Evolutionary conservation across 1,140 invertebrate genomes (phyloP).

Genomic region (Eupeodes corollae): DNA sequence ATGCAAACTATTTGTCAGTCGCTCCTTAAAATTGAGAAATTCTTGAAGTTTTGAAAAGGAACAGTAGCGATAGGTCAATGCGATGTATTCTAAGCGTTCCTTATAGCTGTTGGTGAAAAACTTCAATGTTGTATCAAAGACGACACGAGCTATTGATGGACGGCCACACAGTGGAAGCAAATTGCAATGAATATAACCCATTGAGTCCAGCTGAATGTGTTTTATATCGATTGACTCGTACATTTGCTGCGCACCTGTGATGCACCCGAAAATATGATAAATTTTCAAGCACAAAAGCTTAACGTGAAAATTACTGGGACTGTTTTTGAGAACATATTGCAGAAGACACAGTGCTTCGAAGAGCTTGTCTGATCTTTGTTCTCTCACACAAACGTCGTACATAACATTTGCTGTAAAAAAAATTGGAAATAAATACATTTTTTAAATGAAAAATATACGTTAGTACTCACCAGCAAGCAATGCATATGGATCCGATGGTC

Average conservation of each 20-base stretch:
- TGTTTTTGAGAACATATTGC: slow-evolving; percentile 55
- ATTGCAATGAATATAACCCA: slow-evolving; percentile 72
- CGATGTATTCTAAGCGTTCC: slow-evolving; percentile 83
- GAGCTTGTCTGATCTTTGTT: slow-evolving; percentile 47
- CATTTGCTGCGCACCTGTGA: slow-evolving; percentile 52
- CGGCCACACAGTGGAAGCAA: slow-evolving; percentile 58
- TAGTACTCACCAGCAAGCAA: slow-evolving; percentile 52
- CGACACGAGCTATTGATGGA: slow-evolving; percentile 48
- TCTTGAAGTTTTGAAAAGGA: slow-evolving; percentile 87
- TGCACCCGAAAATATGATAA: slow-evolving; percentile 61
- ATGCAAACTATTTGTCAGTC: slow-evolving; percentile 73
- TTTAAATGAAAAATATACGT: neutral
- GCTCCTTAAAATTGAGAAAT: slow-evolving; percentile 73
- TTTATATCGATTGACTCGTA: slow-evolving; percentile 75
- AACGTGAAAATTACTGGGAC: slow-evolving; percentile 66
- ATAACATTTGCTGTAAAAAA: slow-evolving; percentile 51
- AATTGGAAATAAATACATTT: neutral
- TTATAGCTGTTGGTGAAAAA: slow-evolving; percentile 81
- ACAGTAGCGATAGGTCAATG: slow-evolving; percentile 86
- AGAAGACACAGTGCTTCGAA: slow-evolving; percentile 54
- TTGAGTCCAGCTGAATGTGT: slow-evolving; percentile 86
- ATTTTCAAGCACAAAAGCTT: slow-evolving; percentile 62
- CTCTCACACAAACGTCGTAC: slow-evolving; percentile 50
- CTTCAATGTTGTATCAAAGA: slow-evolving; percentile 61
- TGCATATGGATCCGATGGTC: slow-evolving; percentile 62